Conservation (phyloP, 2,888 invertebrate species). For the Brenthis hecate region DNA sequence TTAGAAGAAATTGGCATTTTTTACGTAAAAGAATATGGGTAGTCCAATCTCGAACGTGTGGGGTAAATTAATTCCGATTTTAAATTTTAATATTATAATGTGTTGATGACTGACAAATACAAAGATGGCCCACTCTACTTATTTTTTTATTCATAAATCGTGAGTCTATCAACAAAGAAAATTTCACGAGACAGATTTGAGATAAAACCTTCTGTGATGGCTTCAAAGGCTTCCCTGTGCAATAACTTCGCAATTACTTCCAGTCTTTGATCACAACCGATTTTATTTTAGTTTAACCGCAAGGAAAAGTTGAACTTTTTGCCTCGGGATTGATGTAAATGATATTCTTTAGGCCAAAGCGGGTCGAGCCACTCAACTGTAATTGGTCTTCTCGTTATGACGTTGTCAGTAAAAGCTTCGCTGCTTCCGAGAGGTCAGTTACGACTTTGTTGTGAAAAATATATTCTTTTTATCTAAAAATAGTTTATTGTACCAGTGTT, state of each 20-base stretch:
- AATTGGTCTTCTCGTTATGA: conserved; percentile 54
- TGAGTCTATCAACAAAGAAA: no score
- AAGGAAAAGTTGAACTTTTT: conserved; percentile 28
- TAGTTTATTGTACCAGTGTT: conserved; percentile 3
- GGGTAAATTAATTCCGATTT: no score
- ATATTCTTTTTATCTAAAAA: conserved; percentile 19
- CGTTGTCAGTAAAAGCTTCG: conserved; percentile 40
- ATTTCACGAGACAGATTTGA: no score
- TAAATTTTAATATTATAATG: no score
- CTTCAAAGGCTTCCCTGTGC: background rate
- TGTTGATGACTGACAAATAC: no score
- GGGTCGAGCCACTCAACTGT: conserved; percentile 48
- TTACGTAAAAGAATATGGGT: no score
- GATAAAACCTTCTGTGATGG: background rate
- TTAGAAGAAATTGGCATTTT: no score
- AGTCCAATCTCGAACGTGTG: no score
- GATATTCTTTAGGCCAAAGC: conserved; percentile 32
- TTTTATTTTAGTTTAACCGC: conserved; percentile 13
- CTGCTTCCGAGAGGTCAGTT: conserved; percentile 39
- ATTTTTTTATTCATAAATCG: no score
- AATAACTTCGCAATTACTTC: conserved; percentile 2
- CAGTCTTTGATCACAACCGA: conserved; percentile 1
- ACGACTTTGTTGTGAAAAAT: conserved; percentile 28
- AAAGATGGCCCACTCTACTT: no score
- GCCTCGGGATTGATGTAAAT: conserved; percentile 28